Percentiles rank a stretch among this genome's conserved stretches.
phyloP scores from a whole-genome alignment of 2,113 vertebrate genomes.

The Girardinichthys multiradiatus region DNA sequence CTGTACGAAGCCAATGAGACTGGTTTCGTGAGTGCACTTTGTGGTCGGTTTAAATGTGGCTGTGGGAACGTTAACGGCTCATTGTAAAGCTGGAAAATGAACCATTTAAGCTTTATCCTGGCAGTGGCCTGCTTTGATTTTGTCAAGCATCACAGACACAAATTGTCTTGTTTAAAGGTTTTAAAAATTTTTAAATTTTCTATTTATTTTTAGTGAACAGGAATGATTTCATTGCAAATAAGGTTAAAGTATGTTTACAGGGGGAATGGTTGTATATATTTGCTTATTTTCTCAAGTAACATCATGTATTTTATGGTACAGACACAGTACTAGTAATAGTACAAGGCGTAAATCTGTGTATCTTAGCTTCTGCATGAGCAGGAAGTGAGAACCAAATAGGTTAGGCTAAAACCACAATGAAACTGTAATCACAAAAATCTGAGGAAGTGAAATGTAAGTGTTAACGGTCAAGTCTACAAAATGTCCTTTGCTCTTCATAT shows the following conservation, averaged over 20 bases:
- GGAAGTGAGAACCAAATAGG: background rate
- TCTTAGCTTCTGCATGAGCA: too few species aligned
- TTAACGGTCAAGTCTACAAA: background rate
- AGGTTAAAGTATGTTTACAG: too few species aligned
- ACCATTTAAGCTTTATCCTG: background rate
- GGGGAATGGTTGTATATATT: background rate
- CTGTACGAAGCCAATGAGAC: background rate
- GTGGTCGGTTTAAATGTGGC: conserved; percentile 10
- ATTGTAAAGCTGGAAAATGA: background rate
- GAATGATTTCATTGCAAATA: background rate
- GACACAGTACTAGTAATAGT: conserved; percentile 18
- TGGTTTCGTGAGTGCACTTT: background rate
- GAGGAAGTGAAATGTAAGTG: background rate
- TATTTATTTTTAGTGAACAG: background rate
- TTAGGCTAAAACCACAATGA: too few species aligned
- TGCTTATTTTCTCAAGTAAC: background rate
- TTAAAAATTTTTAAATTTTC: background rate
- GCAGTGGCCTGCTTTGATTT: background rate
- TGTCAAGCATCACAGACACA: background rate
- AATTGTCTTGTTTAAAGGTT: background rate
- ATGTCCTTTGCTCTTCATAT: background rate
- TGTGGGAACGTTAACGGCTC: background rate
- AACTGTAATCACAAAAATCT: too few species aligned
- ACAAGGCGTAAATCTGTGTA: background rate
- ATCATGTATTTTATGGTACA: conserved; percentile 1